Base-by-base conservation (phyloP, 1,140 invertebrate genomes). In the Pachypsylla venusta region DNA sequence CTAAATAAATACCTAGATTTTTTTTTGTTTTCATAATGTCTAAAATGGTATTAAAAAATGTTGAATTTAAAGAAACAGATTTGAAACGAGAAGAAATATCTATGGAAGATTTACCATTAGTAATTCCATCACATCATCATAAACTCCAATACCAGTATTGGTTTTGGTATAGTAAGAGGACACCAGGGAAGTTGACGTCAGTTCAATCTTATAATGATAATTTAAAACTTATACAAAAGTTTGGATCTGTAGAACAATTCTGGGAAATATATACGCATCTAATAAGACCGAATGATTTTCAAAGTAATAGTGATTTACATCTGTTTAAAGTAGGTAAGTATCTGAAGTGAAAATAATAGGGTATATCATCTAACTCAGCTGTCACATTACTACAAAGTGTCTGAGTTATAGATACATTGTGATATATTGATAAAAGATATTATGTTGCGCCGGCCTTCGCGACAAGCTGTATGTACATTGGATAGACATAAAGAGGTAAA, bases 191-290 rank as follows among this genome's bases (percentile, higher is more conserved):
- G 70, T 77, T 81, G 64, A 73, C 75, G 59, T 77, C 75, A 60
- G 74, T 76, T 66, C 76, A 81, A 67, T 79, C 74, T 67, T 88
- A 85, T 68, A 83, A 86, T 66, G 81, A 84, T 67, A 84, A 84
- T 69, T 69, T 77, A 60, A 77, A 76, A 72, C 73, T 91, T 65
- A 82, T 98, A 62, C 91, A 86, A 62, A 79, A 84, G 67, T 89
- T 90, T 73, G 87, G 79, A 12, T 85, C 85, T 67, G 92, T 98
- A 53, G 93, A 98, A 75, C 92, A 97, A 72, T 99, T 96, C 80
- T 98, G 95, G 95, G 80, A 82, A 35, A 76, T 92, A 57, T 98
- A 98, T 74, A 85, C 87, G 71, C 91, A 97, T 73, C 76, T 98
- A 65, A 80, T 87, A 60, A 79, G 93, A 65, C 87, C 93, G 27